Evolutionary conservation across 2,888 invertebrate species (phyloP), one percentile per base, ranked within the genome.

Genomic region (Perizoma affinitatum): DNA sequence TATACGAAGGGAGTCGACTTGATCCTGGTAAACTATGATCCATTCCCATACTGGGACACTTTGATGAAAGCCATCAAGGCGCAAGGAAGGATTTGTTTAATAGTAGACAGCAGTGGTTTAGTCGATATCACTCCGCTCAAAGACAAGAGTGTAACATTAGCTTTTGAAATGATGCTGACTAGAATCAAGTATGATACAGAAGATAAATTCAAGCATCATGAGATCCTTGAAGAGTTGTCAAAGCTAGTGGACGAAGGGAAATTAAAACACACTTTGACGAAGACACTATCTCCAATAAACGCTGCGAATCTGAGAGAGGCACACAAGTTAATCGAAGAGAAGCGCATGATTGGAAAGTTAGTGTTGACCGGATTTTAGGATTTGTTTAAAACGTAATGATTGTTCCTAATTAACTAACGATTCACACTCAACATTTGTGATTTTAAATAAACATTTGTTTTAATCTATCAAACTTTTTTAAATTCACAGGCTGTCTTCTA

Each of bases 21-120:
- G 45, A 88, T 91, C 49, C 63, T 91, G 6, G 84, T 88, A 0
- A 90, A 88, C 61, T 90, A 84, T 63, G 90, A 91, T 61, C 91
- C 91, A 8, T 87, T 75, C 42, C 88, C 87, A 1, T 90, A 91
- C 48, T 91, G 91, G 91, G 75, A 88, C 40, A 84, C 82, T 0
- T 49, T 91, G 53, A 86, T 84, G 78, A 76, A 80, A 65, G 82
- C 72, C 8, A 86, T 88, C 6, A 91, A 88, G 59, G 84, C 91
- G 6, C 88, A 88, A 67, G 91, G 91, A 3, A 84, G 70, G 63
- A 91, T 91, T 35, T 90, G 91, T 66, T 67, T 87, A 38, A 74
- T 91, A 50, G 91, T 90, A 0, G 90, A 91, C 49, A 84, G 86
- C 66, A 85, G 81, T 70, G 79, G 84, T 4, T 73, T 82, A 7